Evolutionary conservation across 2,888 invertebrate genomes (phyloP).

Genomic region (Tortrix viridana): DNA sequence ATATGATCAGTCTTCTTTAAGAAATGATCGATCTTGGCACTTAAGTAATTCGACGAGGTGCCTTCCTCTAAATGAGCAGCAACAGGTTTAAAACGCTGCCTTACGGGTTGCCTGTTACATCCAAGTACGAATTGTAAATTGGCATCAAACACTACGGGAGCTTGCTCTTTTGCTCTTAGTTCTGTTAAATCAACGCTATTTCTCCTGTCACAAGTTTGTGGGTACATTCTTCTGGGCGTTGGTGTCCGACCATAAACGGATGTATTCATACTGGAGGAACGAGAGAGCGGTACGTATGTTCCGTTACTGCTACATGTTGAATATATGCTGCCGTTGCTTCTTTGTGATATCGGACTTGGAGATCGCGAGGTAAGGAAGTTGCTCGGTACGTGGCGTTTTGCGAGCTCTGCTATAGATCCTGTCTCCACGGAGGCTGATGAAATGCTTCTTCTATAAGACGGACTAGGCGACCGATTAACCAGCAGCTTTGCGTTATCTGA

Average conservation of each 20-base stretch:
- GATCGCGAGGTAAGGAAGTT: constrained; percentile 78
- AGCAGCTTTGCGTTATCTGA: constrained; percentile 62
- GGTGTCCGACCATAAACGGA: constrained; percentile 71
- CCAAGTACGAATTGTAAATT: constrained; percentile 92
- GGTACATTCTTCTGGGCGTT: constrained; percentile 87
- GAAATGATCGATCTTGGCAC: constrained; percentile 91
- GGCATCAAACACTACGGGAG: constrained; percentile 92
- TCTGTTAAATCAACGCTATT: constrained; percentile 83
- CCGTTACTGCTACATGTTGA: constrained; percentile 79
- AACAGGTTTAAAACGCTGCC: constrained; percentile 87
- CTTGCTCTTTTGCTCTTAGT: constrained; percentile 86
- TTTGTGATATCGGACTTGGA: constrained; percentile 82
- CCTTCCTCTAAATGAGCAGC: constrained; percentile 91
- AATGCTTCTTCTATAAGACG: constrained; percentile 68
- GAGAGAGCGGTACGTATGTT: constrained; percentile 70
- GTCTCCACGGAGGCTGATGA: constrained; percentile 74
- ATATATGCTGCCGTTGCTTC: constrained; percentile 75
- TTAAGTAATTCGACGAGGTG: constrained; percentile 90
- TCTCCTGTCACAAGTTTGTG: constrained; percentile 83
- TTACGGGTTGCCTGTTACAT: constrained; percentile 87
- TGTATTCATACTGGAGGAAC: constrained; percentile 75
- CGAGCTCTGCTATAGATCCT: constrained; percentile 79
- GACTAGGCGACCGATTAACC: constrained; percentile 68
- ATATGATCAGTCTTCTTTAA: constrained; percentile 93
- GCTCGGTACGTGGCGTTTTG: constrained; percentile 69